Percentiles rank a stretch among this genome's conserved stretches.
Conservation (phyloP, 53 echinoderm and acorn worm genomes). For the Stichopus horrens region DNA sequence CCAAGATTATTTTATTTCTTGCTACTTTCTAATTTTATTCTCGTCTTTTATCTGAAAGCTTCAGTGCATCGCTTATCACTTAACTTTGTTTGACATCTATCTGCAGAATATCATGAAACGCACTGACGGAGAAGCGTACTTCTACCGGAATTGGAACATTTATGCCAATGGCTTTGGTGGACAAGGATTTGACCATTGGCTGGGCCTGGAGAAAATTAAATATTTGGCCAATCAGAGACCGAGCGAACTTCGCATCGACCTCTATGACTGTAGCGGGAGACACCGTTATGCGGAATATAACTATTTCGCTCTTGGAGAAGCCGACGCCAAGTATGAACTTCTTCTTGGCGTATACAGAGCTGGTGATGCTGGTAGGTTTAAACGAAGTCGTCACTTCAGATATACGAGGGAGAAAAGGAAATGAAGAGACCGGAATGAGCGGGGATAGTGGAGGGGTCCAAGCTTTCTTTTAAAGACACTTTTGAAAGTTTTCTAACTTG, state of each 20-base stretch:
- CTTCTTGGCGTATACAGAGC: not conserved
- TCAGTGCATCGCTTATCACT: not conserved
- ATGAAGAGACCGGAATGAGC: no score
- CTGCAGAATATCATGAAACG: slow-evolving; percentile 6
- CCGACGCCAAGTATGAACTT: slow-evolving; percentile 15
- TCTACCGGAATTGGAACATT: slow-evolving; percentile 10
- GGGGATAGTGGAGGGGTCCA: no score
- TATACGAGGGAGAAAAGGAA: no score
- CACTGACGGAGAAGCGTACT: not conserved
- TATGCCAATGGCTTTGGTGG: slow-evolving; percentile 2
- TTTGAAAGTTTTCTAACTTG: no score
- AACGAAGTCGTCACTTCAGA: not conserved
- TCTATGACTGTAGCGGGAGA: slow-evolving; percentile 1
- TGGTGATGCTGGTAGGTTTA: slow-evolving; percentile 2
- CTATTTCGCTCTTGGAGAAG: not conserved
- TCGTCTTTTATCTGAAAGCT: not conserved
- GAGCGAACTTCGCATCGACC: not conserved
- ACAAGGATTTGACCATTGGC: not conserved
- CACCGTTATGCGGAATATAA: slow-evolving; percentile 14
- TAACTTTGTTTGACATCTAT: not conserved
- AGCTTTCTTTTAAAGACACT: no score
- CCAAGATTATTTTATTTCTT: no score
- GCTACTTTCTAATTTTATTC: no score
- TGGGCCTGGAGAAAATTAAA: slow-evolving; percentile 4
- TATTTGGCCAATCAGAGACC: slow-evolving; percentile 9